Evolutionary conservation across 2,888 invertebrate genomes (phyloP).

Genomic region (Tipula unca): DNA sequence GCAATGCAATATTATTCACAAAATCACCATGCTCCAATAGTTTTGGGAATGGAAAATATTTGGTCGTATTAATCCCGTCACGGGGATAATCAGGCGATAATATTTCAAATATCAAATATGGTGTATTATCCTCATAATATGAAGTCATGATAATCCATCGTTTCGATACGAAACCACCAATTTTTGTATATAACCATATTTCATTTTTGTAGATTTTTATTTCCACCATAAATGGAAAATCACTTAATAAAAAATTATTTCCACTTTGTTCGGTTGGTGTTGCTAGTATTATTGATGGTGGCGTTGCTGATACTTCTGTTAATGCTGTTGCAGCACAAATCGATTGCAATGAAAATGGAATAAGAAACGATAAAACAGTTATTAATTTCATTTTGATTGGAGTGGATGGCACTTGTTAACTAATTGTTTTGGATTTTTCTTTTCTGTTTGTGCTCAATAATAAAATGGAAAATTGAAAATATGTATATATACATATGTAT

Average conservation of each 20-base stretch:
- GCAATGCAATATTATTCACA: neutral
- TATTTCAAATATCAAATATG: neutral
- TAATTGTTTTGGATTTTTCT: neutral
- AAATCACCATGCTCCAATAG: neutral
- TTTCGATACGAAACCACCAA: neutral
- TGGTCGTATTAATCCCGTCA: neutral
- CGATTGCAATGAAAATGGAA: neutral
- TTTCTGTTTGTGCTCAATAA: neutral
- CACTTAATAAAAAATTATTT: slow-evolving; percentile 4
- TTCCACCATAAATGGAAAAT: neutral
- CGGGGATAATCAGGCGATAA: neutral
- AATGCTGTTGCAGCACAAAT: neutral
- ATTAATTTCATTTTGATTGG: neutral
- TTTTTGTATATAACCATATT: neutral
- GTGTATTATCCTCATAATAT: neutral
- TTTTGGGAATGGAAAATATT: neutral
- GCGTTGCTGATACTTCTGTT: neutral
- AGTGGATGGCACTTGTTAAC: neutral
- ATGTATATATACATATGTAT: too few species aligned
- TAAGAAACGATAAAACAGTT: neutral
- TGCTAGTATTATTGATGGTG: too few species aligned
- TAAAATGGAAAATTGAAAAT: neutral
- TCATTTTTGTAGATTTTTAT: neutral
- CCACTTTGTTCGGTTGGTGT: neutral
- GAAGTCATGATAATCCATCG: neutral